Evolutionary conservation across 1,140 invertebrate genomes (phyloP), one percentile per base, ranked within the genome.

Genomic region (Brachionus plicatilis): DNA sequence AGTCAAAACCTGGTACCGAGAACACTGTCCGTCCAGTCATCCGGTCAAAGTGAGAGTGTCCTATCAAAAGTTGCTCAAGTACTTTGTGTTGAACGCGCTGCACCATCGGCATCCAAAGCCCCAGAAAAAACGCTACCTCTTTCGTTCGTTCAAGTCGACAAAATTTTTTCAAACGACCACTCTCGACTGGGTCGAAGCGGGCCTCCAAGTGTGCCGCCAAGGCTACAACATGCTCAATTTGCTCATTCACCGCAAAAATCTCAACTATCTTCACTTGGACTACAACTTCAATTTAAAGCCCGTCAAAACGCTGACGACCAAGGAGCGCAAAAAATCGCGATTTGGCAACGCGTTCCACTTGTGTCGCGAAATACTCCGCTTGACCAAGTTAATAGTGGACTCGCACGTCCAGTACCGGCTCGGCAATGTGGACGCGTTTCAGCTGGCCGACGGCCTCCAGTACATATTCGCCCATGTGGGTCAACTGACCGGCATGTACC

Each of bases 251-350:
- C 93, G 98, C 70, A 99, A 99, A 90, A 99, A 99, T 90, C 92
- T 99, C 8, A 99, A 99, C 88, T 99, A 99, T 88, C 92, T 99
- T 37, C 98, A 99, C 93, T 92, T 99, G 88, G 98, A 99, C 91
- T 99, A 99, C 88, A 99, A 99, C 90, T 99, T 99, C 88, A 99
- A 99, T 89, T 92, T 99, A 88, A 99, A 99, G 90, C 98, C 98
- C 0, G 97, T 99, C 0, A 99, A 99, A 89, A 99, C 98, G 0
- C 91, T 99, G 43, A 99, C 98, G 0, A 99, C 98, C 0, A 99
- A 99, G 88, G 97, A 99, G 88, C 93, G 98, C 89, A 99, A 99
- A 90, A 99, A 99, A 88, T 99, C 97, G 9, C 92, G 98, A 83
- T 99, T 99, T 89, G 98, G 97, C 90, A 99, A 99, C 93, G 96